These are phyloP conservation scores for Dysidea cf. avara DNA, from an alignment of 37 sponge, comb jelly and placozoan species.

Conservation along the genomic window DNA sequence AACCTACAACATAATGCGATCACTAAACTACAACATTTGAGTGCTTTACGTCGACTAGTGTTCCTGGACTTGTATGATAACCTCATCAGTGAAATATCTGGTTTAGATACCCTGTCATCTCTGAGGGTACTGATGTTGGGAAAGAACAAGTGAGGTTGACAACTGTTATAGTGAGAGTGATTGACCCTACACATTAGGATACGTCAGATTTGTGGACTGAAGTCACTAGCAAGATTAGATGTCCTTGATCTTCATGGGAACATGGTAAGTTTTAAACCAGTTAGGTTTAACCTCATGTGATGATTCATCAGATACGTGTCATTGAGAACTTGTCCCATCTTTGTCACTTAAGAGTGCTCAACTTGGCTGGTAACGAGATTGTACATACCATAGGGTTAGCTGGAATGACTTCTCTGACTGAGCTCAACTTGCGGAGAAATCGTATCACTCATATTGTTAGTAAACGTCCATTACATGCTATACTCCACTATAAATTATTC, in stretches of 20 bases:
- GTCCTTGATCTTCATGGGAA: constrained; percentile 98
- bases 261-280: constrained; percentile 28
- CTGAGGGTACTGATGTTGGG: constrained; percentile 97
- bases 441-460: constrained; percentile 68
- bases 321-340: constrained; percentile 78
- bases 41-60: constrained; percentile 71
- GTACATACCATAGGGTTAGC: constrained; percentile 54
- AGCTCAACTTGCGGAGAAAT: constrained; percentile 91
- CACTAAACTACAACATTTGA: constrained; percentile 73
- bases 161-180: not conserved
- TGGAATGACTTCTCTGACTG: constrained; percentile 73
- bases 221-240: constrained; percentile 81
- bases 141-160: constrained; percentile 75
- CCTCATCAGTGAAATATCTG: constrained; percentile 82
- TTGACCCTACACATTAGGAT: constrained; percentile 45
- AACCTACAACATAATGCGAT: constrained; percentile 97
- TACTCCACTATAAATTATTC: not conserved
- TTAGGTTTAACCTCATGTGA: not conserved
- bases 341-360: constrained; percentile 81
- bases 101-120: constrained; percentile 73
- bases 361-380: constrained; percentile 93
- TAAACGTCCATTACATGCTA: constrained; percentile 16
- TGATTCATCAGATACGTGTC: constrained; percentile 58
- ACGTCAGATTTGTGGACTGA: constrained; percentile 71
- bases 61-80: constrained; percentile 98